These are phyloP conservation scores for Solenopsis fugax DNA, from an alignment of 1,140 invertebrate genomes.

Conservation along the genomic window DNA sequence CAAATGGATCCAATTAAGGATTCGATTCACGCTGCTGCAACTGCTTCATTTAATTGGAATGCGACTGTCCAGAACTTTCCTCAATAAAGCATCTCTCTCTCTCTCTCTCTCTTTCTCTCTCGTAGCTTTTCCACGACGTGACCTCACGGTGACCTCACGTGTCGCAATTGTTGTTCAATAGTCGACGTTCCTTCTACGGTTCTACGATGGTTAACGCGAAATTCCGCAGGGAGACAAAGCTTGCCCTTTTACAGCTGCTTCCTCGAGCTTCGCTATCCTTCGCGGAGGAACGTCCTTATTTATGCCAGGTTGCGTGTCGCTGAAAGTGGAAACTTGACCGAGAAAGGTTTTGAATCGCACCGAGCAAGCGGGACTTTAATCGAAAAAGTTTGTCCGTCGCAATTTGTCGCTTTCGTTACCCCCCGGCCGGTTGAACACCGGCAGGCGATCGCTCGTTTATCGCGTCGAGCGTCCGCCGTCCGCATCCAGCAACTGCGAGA, in stretches of 20 bases:
- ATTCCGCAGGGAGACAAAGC: neutral
- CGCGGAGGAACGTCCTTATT: constrained; percentile 37
- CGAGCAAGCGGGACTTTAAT: constrained; percentile 78
- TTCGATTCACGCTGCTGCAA: constrained; percentile 6
- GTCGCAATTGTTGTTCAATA: neutral
- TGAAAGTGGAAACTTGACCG: constrained; percentile 45
- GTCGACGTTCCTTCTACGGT: neutral
- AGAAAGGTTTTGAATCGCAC: constrained; percentile 52
- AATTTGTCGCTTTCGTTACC: constrained; percentile 81
- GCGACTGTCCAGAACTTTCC: neutral
- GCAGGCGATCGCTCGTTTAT: constrained; percentile 68
- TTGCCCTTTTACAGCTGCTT: neutral
- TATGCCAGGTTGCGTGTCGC: constrained; percentile 31
- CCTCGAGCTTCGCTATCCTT: neutral
- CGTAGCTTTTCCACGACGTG: neutral
- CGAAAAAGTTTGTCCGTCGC: constrained; percentile 81
- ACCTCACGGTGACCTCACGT: neutral
- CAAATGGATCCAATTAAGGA: constrained; percentile 9
- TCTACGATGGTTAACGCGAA: constrained; percentile 15
- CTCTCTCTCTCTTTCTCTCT: constrained; percentile 1
- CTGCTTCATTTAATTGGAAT: constrained; percentile 28
- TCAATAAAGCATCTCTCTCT: neutral
- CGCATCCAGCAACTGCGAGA: neutral
- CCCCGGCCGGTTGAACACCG: constrained; percentile 34
- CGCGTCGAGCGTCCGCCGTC: constrained; percentile 36